Evolutionary conservation across 1,140 invertebrate genomes (phyloP).

Genomic region (Propsilocerus akamusi): DNA sequence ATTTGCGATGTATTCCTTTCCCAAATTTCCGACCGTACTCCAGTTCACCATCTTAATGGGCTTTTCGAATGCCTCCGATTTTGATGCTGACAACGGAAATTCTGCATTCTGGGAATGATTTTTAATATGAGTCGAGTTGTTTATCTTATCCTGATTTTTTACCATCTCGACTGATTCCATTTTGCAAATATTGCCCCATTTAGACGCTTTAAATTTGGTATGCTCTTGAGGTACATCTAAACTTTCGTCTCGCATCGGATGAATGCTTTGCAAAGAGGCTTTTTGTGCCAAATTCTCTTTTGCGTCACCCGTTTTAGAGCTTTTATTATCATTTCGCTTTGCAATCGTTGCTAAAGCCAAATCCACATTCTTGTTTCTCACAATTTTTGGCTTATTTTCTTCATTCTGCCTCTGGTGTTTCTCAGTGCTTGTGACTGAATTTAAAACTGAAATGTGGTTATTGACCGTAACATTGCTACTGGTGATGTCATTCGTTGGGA

Average conservation of each 20-base stretch:
- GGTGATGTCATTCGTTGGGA: background rate
- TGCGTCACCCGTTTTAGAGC: conserved; percentile 8
- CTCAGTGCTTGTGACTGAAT: background rate
- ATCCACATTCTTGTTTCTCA: conserved; percentile 25
- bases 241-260: background rate
- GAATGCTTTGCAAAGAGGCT: conserved; percentile 7
- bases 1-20: conserved; percentile 22
- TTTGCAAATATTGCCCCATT: background rate
- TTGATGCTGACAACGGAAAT: background rate
- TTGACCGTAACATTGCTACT: conserved; percentile 18
- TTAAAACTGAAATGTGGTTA: conserved; percentile 21
- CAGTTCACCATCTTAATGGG: conserved; percentile 30
- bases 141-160: conserved; percentile 4
- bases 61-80: conserved; percentile 15
- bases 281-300: conserved; percentile 14
- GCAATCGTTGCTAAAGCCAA: conserved; percentile 20
- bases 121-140: background rate
- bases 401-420: conserved; percentile 1
- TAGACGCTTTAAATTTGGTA: background rate
- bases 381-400: conserved; percentile 17
- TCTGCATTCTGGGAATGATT: background rate
- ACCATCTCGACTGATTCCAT: conserved; percentile 2
- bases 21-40: conserved; percentile 19
- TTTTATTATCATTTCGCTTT: conserved; percentile 13
- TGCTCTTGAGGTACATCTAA: background rate